These are phyloP conservation scores for Desoria tigrina DNA, from an alignment of 2,888 invertebrate species.

Conservation along the genomic window DNA sequence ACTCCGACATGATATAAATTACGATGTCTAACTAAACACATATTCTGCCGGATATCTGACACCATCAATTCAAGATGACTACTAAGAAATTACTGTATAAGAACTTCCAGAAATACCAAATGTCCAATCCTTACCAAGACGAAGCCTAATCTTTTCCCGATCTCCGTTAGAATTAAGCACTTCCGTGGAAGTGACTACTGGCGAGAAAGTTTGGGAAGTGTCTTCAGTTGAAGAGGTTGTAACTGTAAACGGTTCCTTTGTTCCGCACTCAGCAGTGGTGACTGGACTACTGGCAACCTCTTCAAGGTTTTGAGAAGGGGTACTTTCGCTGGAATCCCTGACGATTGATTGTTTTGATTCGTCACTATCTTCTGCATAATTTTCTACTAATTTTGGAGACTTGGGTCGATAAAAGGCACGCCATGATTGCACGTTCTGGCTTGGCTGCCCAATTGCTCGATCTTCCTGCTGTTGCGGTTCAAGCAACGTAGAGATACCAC, in stretches of 20 bases:
- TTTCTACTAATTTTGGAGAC: slow-evolving; percentile 33
- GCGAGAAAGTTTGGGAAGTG: neutral
- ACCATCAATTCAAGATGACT: no score
- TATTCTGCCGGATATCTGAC: no score
- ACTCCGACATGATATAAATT: no score
- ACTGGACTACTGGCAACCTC: slow-evolving; percentile 35
- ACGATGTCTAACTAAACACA: no score
- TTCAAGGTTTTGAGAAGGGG: slow-evolving; percentile 30
- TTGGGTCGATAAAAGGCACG: slow-evolving; percentile 16
- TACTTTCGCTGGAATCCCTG: slow-evolving; percentile 13
- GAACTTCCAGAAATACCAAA: no score
- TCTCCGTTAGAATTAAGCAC: slow-evolving; percentile 2
- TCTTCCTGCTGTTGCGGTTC: neutral
- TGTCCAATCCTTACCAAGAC: slow-evolving; percentile 36
- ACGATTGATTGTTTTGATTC: slow-evolving; percentile 1
- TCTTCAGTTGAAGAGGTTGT: slow-evolving; percentile 3
- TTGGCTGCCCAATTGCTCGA: slow-evolving; percentile 22
- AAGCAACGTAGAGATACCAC: neutral
- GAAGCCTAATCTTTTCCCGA: slow-evolving; percentile 30
- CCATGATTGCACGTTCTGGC: slow-evolving; percentile 20
- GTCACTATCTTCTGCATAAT: slow-evolving; percentile 21
- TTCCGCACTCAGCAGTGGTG: slow-evolving; percentile 36
- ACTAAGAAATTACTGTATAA: no score
- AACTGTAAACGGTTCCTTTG: slow-evolving; percentile 24
- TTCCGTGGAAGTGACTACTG: neutral